Evolutionary conservation across 2,797 vertebrate genomes (phyloP).

Genomic region (Melanotaenia nigrans): DNA sequence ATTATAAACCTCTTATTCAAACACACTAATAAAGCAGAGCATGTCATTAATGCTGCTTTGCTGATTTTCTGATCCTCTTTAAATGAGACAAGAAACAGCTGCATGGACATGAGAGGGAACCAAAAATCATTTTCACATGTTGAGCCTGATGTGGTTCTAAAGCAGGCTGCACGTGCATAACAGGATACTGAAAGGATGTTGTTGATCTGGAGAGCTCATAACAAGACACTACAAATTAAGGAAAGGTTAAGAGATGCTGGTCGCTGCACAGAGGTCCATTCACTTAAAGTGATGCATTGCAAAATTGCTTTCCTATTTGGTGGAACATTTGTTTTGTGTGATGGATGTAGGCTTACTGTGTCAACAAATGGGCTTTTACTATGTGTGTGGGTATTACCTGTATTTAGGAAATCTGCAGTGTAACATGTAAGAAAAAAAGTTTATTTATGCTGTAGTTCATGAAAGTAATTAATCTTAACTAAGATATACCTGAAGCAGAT

Average conservation of each 20-base stretch:
- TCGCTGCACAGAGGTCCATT: conserved; percentile 73
- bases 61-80: conserved; percentile 80
- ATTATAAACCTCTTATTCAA: conserved; percentile 63
- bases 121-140: conserved; percentile 6
- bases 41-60: conserved; percentile 79
- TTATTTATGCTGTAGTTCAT: neutral
- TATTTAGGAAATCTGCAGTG: neutral
- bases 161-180: conserved; percentile 10
- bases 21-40: conserved; percentile 63
- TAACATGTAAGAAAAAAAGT: neutral
- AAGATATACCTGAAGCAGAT: neutral
- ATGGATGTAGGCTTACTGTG: conserved; percentile 64
- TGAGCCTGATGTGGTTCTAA: conserved; percentile 25
- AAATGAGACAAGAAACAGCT: conserved; percentile 83
- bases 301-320: conserved; percentile 76
- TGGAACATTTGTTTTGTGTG: conserved; percentile 68
- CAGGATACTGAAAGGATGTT: conserved; percentile 61
- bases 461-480: neutral
- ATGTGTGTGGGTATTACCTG: conserved; percentile 56
- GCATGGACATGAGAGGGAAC: conserved; percentile 69
- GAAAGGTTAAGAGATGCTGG: conserved; percentile 79
- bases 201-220: conserved; percentile 72
- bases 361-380: conserved; percentile 63
- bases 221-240: conserved; percentile 80
- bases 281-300: conserved; percentile 80